Evolutionary conservation across 2,888 invertebrate species (phyloP).

Genomic region (Oxystoma pomonae): DNA sequence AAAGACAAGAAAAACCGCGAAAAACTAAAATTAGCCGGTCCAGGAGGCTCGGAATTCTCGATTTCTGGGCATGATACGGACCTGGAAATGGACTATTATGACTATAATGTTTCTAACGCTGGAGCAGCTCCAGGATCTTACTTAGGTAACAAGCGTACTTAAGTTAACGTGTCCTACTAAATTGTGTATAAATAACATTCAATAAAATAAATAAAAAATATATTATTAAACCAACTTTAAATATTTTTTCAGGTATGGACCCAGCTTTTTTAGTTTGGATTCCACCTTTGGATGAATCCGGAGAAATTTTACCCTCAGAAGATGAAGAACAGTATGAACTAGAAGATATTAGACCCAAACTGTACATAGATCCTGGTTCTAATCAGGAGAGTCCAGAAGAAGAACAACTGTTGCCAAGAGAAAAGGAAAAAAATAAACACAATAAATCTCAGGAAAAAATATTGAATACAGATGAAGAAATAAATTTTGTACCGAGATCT

Average conservation of each 20-base stretch:
- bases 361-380: conserved; percentile 57
- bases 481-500: background rate
- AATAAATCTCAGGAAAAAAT: conserved; percentile 2
- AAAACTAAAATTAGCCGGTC: conserved; percentile 58
- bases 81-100: conserved; percentile 82
- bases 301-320: conserved; percentile 60
- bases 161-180: too few species aligned
- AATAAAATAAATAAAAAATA: too few species aligned
- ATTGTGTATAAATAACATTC: too few species aligned
- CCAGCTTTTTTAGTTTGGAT: conserved; percentile 86
- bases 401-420: conserved; percentile 49
- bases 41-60: conserved; percentile 71
- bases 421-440: background rate
- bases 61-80: conserved; percentile 68
- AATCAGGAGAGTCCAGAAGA: conserved; percentile 65
- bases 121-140: conserved; percentile 83
- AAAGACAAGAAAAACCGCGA: conserved; percentile 77
- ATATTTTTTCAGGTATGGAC: conserved; percentile 72
- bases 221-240: too few species aligned
- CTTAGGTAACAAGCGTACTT: conserved; percentile 44
- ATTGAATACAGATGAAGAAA: background rate
- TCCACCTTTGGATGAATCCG: conserved; percentile 68
- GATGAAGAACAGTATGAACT: conserved; percentile 50
- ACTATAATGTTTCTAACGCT: conserved; percentile 81
- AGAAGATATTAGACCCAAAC: conserved; percentile 41